A percentile compares a stretch with the other conserved stretches of the same genome.
These are phyloP conservation scores for Rhinolophus sinicus DNA, from an alignment of 2,113 vertebrate species.

Conservation along the genomic window DNA sequence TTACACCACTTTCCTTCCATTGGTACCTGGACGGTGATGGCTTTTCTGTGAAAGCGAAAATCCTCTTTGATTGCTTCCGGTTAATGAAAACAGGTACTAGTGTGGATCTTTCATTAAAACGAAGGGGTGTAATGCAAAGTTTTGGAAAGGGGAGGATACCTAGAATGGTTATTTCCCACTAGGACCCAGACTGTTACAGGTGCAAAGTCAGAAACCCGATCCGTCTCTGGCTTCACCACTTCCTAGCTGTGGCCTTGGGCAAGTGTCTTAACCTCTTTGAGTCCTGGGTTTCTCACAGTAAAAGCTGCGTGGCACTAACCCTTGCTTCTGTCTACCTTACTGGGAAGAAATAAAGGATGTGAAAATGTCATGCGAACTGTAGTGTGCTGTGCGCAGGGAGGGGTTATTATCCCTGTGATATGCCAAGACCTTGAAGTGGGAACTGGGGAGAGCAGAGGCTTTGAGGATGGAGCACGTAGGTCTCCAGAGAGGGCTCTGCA, in stretches of 20 bases:
- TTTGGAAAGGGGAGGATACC: background rate
- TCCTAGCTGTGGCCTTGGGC: background rate
- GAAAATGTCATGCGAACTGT: background rate
- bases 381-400: background rate
- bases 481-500: fast-evolving
- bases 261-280: background rate
- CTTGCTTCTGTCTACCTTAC: background rate
- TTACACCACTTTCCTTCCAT: background rate
- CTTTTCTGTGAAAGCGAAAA: too few relatives aligned
- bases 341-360: background rate
- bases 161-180: background rate
- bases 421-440: background rate
- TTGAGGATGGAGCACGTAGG: background rate
- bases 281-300: background rate
- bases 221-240: background rate
- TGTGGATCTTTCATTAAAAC: background rate
- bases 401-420: background rate
- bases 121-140: background rate
- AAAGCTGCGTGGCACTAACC: background rate
- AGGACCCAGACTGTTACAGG: background rate
- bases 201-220: background rate
- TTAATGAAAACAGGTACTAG: too few relatives aligned
- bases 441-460: background rate
- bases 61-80: too few relatives aligned
- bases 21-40: background rate